Percentiles rank a stretch among this genome's conserved stretches.
These are phyloP conservation scores for Aromia moschata DNA, from an alignment of 2,888 invertebrate species.

Conservation along the genomic window DNA sequence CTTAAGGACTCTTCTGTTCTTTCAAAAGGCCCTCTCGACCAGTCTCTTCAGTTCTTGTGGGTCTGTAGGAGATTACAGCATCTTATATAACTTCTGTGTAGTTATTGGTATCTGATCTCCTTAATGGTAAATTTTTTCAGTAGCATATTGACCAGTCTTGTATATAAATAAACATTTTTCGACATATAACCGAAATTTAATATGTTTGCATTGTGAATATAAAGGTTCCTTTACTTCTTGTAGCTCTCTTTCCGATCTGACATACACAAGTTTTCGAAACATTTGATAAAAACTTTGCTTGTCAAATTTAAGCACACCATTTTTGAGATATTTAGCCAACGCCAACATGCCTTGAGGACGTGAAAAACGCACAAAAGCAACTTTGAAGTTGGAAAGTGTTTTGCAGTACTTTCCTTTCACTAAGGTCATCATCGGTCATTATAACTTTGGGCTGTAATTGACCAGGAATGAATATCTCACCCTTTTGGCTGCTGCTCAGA, in stretches of 20 bases:
- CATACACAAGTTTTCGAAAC: background rate
- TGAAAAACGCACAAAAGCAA: conserved; percentile 23
- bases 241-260: background rate
- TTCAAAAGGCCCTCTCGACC: too few species aligned
- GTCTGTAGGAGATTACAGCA: too few species aligned
- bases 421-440: conserved; percentile 35
- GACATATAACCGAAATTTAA: conserved; percentile 10
- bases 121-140: conserved; percentile 3
- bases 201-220: background rate
- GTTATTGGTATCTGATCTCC: conserved; percentile 21
- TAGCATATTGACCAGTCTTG: too few species aligned
- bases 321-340: conserved; percentile 29
- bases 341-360: conserved; percentile 35
- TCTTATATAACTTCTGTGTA: too few species aligned
- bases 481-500: conserved; percentile 32
- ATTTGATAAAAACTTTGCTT: conserved; percentile 1
- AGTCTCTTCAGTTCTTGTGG: too few species aligned
- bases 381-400: conserved; percentile 29
- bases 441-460: conserved; percentile 30
- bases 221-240: background rate
- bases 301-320: conserved; percentile 21
- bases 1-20: too few species aligned
- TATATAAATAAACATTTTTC: too few species aligned
- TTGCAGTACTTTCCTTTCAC: conserved; percentile 30
- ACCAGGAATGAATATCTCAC: conserved; percentile 21